Base-by-base conservation (phyloP, 2,888 invertebrate genomes). In the Rhamphomyia laevipes region DNA sequence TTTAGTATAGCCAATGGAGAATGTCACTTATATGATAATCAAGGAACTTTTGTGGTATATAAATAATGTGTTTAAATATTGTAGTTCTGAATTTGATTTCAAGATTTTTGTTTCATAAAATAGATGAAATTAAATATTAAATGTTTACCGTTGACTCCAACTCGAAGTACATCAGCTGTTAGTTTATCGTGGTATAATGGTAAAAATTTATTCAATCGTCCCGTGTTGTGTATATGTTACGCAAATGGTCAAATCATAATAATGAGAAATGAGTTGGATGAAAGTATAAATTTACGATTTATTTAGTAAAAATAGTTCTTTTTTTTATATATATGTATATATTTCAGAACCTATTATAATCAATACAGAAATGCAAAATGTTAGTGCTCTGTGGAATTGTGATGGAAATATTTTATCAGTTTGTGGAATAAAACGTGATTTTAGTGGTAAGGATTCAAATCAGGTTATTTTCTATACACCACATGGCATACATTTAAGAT, bases 11-110 rank as follows among this genome's bases (percentile, higher is more conserved):
- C 81, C 48, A 92, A 81, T 71, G 95, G 96, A 2, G 93, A 96
- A 70, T 80, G 97, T 15, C 94, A 96, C 68, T 74, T 93, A 10
- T 99, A 94, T 70, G 97, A 99, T 66, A 88, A 87, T 63, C 86
- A 88, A 65, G 97, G 97, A 53, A 82, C 81, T 62, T 84, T 82
- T 67, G 77, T 78, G 54, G 82, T 82, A 68, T 59, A 73, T 66
- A 31, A 5, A 17, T 11, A 11, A 15, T 68, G 13, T 4, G 12
- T 35, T 10, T 16, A 16, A 40, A 17, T 18, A 16, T 40, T 17
- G 23, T 38, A n/a, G 10, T 51, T n/a, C 4, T 37, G 4, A 37
- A 9, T 27, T 27, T 7, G 4, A 13, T 21, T 6, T 21, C 21
- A 9, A 17, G 17, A 10, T 15, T 55, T 51, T 6, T 58, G 59